Evolutionary conservation across 2,888 invertebrate species (phyloP).

Genomic region (Hyles lineata): DNA sequence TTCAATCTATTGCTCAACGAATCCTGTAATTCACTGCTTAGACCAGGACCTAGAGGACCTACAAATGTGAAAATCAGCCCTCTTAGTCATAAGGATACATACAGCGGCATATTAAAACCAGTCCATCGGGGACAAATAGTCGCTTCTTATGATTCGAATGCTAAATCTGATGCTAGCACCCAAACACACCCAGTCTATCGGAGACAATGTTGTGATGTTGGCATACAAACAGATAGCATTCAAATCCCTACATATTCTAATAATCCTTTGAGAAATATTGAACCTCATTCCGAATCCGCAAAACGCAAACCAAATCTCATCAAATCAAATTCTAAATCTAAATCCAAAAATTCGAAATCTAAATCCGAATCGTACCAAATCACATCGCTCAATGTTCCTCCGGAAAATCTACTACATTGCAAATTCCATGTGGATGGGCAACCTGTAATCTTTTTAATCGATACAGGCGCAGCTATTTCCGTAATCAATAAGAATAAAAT

Average conservation of each 20-base stretch:
- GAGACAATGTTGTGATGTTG: not conserved
- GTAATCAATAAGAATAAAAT: conserved; percentile 41
- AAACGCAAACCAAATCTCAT: not conserved
- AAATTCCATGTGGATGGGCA: conserved; percentile 39
- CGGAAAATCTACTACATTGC: not conserved
- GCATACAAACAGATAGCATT: not conserved
- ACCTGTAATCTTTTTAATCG: conserved; percentile 41
- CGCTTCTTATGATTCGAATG: not conserved
- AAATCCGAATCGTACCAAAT: not conserved
- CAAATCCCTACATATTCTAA: not conserved
- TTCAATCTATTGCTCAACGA: not conserved
- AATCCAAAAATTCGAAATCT: not conserved
- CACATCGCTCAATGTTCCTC: not conserved
- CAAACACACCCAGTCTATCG: not conserved
- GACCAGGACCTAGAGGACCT: not conserved
- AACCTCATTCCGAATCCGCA: not conserved
- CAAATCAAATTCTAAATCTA: not conserved
- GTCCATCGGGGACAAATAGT: conserved; percentile 8
- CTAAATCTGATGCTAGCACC: not conserved
- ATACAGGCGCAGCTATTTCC: conserved; percentile 47
- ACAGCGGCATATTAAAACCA: not conserved
- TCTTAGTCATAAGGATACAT: not conserved
- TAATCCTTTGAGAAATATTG: not conserved
- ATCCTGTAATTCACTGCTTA: not conserved
- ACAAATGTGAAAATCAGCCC: not conserved